Conservation (phyloP, 2,888 invertebrate species). For the Platynereis dumerilii region DNA sequence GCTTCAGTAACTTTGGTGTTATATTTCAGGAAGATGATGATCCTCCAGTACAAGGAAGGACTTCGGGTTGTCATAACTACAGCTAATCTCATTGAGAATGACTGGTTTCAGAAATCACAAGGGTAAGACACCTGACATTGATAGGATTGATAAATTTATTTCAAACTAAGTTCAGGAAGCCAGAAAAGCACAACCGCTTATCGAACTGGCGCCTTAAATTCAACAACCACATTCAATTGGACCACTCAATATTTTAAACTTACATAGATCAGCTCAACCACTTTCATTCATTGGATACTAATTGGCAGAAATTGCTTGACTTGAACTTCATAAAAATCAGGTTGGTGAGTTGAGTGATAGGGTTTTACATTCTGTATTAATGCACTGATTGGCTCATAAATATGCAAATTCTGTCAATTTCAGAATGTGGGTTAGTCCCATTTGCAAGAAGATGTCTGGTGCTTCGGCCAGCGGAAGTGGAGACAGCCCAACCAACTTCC, state of each 20-base stretch:
- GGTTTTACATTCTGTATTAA: no score
- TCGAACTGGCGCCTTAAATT: not conserved
- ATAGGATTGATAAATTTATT: not conserved
- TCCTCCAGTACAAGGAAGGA: conserved; percentile 80
- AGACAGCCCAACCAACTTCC: conserved; percentile 85
- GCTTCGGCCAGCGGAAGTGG: conserved; percentile 67
- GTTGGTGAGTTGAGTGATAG: no score
- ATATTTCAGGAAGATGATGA: conserved; percentile 76
- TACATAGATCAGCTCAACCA: no score
- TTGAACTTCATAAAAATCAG: no score
- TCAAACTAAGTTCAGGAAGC: no score
- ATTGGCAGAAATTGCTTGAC: no score
- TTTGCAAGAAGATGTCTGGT: conserved; percentile 69
- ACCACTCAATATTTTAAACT: no score
- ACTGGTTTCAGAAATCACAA: conserved; percentile 95
- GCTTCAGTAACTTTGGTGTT: no score
- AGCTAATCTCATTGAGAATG: conserved; percentile 87
- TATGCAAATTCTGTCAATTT: not conserved
- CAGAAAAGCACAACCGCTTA: no score
- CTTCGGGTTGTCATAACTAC: conserved; percentile 87
- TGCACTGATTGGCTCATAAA: no score
- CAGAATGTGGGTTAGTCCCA: conserved; percentile 88
- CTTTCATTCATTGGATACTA: no score
- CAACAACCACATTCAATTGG: not conserved
- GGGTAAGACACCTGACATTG: conserved; percentile 68